Evolutionary conservation across 2,797 vertebrate genomes (phyloP).

Genomic region (Austrolebias charrua): DNA sequence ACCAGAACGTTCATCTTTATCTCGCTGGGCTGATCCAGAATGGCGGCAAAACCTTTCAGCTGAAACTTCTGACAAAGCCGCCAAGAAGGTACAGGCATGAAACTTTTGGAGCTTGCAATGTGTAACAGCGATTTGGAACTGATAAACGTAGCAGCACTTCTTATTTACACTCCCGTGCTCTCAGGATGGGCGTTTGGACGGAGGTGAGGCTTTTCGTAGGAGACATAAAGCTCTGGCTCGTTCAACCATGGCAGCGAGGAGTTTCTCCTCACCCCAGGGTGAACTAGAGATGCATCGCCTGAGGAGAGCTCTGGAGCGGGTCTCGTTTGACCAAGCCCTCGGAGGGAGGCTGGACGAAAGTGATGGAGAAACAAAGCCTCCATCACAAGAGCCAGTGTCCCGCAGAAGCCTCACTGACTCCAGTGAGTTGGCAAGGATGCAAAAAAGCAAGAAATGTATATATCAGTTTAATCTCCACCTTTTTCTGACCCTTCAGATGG

Average conservation of each 20-base stretch:
- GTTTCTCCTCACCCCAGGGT: slow-evolving; percentile 93
- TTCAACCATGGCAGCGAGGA: slow-evolving; percentile 86
- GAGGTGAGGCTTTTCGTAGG: slow-evolving; percentile 73
- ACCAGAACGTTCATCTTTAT: slow-evolving; percentile 85
- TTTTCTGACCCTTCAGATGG: slow-evolving; percentile 73
- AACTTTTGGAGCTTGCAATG: no score
- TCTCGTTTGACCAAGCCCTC: slow-evolving; percentile 85
- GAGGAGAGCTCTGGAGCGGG: slow-evolving; percentile 83
- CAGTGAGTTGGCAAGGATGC: slow-evolving; percentile 81
- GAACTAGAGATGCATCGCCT: slow-evolving; percentile 87
- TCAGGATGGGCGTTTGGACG: slow-evolving; percentile 65
- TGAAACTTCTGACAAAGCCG: slow-evolving; percentile 55
- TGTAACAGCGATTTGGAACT: no score
- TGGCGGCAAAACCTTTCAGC: slow-evolving; percentile 74
- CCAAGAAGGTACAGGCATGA: slow-evolving; percentile 58
- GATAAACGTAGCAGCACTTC: neutral
- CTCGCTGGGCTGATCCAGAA: slow-evolving; percentile 82
- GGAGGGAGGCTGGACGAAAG: slow-evolving; percentile 83
- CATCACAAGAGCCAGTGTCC: slow-evolving; percentile 65
- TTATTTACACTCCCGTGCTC: slow-evolving; percentile 1
- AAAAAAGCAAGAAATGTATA: neutral
- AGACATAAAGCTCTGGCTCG: slow-evolving; percentile 81
- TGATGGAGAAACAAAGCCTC: slow-evolving; percentile 72
- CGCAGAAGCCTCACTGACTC: slow-evolving; percentile 81
- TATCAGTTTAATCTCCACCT: neutral